Base-by-base conservation (phyloP, 2,113 vertebrate species). In the Cyphomyrus plagiostoma region DNA sequence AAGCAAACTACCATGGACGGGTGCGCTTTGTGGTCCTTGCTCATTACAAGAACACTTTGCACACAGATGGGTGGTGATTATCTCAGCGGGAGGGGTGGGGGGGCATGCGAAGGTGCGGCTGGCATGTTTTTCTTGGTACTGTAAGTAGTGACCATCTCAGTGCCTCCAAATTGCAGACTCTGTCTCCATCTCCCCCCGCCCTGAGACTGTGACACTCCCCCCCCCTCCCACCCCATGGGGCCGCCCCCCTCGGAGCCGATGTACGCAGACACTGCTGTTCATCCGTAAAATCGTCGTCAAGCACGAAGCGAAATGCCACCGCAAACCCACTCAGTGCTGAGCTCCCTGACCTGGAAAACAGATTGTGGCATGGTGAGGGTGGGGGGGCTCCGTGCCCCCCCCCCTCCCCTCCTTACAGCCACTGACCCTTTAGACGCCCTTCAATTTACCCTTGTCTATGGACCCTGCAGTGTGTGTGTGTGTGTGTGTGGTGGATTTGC, bases 41-140 rank as follows among this genome's bases (percentile, higher is more conserved):
- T 52, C 48, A 23, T 50, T 50, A 53, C 10, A 7, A 53, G 11
- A 87, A 84, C 82, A 45, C n/a, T 53, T 84, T 53, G 30, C 26
- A 87, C 85, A 87, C 85, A 87, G 85, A 87, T 87, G 49, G 85
- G 48, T 2, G 48, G 48, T 87, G 56, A 87, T 87, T 53, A 87
- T 87, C 80, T n/a, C 80, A 46, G 42, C 39, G 35, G 80, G 35
- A 46, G 19, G 35, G 80, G 80, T 10, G 80, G 5, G 45, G 42
- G 42, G 80, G 8, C 21, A 42, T 45, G 4, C n/a, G 39, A 46
- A n/a, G 49, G n/a, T 13, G 46, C 50, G 85, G 46, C 21, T 48
- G 48, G n/a, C n/a, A 53, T 86, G 85, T 35, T 86, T 86, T 86
- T 86, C 23, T 52, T 86, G 48, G 85, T 53, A 45, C 49, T 53